phyloP scores from a whole-genome alignment of 2,888 invertebrate species.

The Melipona beecheii region DNA sequence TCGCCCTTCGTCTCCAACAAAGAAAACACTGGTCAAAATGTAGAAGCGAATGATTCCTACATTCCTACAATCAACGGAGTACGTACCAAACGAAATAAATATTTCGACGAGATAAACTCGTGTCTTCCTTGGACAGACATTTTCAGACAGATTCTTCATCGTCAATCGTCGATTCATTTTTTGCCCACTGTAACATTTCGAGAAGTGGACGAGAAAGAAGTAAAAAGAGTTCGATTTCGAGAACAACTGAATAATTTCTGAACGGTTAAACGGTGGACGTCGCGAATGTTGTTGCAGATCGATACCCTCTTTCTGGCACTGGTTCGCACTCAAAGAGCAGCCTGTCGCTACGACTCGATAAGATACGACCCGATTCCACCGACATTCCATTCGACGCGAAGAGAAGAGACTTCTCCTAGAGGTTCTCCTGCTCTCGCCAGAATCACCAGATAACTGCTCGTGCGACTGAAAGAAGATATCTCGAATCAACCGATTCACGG shows the following conservation, averaged over 20 bases:
- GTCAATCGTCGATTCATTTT: too few species aligned
- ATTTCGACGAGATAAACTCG: too few species aligned
- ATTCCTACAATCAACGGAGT: too few species aligned
- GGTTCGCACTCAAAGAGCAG: conserved; percentile 44
- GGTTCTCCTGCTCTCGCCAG: neutral
- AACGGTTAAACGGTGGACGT: conserved; percentile 53
- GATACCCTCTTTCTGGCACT: conserved; percentile 52
- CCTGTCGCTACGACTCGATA: conserved; percentile 60
- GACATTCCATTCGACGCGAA: neutral
- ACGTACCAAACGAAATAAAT: too few species aligned
- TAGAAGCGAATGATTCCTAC: too few species aligned
- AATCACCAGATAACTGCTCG: neutral
- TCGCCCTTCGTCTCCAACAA: too few species aligned
- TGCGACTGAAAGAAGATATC: conserved; percentile 3
- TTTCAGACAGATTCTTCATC: too few species aligned
- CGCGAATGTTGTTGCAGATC: conserved; percentile 56
- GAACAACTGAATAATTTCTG: conserved; percentile 58
- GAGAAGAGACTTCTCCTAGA: neutral
- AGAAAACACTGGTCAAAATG: too few species aligned
- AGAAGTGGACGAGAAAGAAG: neutral
- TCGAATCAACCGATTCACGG: neutral
- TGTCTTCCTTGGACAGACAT: too few species aligned
- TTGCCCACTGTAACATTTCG: neutral
- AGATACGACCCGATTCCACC: conserved; percentile 57
- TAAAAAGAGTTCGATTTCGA: conserved; percentile 25